A percentile compares a stretch with the other conserved stretches of the same genome.
These are phyloP conservation scores for Agrotis segetum DNA, from an alignment of 2,888 invertebrate genomes.

Conservation along the genomic window DNA sequence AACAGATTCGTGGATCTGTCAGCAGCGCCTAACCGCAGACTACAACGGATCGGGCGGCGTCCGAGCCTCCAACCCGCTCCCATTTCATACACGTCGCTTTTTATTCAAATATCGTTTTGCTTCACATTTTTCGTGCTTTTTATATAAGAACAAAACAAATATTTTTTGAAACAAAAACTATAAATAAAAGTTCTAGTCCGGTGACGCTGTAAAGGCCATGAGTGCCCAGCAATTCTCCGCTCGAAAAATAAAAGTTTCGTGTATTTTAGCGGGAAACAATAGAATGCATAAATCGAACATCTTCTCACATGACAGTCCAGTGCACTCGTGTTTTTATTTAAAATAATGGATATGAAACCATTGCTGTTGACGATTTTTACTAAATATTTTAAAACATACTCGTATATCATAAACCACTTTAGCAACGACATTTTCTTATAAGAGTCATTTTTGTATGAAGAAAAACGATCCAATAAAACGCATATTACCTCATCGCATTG, in stretches of 20 bases:
- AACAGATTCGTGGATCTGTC: slow-evolving; percentile 84
- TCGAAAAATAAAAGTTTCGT: slow-evolving; percentile 46
- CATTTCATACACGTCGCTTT: slow-evolving; percentile 70
- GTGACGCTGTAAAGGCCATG: slow-evolving; percentile 53
- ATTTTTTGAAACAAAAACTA: slow-evolving; percentile 51
- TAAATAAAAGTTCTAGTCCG: slow-evolving; percentile 53
- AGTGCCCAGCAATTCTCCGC: slow-evolving; percentile 39
- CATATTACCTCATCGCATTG: slow-evolving; percentile 84
- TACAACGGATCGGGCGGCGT: slow-evolving; percentile 76
- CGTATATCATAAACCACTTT: slow-evolving; percentile 50
- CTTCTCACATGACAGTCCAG: slow-evolving; percentile 50
- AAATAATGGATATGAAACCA: slow-evolving; percentile 31
- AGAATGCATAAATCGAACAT: slow-evolving; percentile 53
- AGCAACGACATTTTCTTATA: slow-evolving; percentile 69
- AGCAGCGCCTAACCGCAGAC: slow-evolving; percentile 82
- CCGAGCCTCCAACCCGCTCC: slow-evolving; percentile 60
- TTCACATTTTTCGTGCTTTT: slow-evolving; percentile 61
- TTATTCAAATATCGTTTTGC: slow-evolving; percentile 67
- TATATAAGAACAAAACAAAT: slow-evolving; percentile 55
- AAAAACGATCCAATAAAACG: slow-evolving; percentile 85
- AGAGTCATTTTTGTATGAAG: slow-evolving; percentile 81
- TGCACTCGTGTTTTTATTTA: slow-evolving; percentile 30
- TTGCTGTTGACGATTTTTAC: slow-evolving; percentile 55
- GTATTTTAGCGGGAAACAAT: slow-evolving; percentile 56
- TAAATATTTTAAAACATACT: slow-evolving; percentile 16